Conservation (phyloP, 2,113 vertebrate genomes). For the Piprites chloris region DNA sequence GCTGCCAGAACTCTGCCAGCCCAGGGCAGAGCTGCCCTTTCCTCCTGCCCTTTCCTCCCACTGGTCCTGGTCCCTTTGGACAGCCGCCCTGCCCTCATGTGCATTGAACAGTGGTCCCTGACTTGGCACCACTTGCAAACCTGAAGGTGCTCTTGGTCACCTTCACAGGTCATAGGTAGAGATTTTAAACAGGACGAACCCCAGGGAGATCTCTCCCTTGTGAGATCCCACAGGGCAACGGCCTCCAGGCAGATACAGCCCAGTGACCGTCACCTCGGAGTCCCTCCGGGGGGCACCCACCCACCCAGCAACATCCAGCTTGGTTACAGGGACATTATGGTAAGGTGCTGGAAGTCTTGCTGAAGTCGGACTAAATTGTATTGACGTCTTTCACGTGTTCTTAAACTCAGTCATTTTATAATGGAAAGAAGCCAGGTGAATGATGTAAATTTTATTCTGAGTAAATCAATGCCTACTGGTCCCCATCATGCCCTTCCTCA, state of each 20-base stretch:
- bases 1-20: not conserved
- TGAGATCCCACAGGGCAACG: not conserved
- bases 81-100: not conserved
- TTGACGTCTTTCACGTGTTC: no score
- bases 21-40: not conserved
- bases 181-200: not conserved
- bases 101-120: not conserved
- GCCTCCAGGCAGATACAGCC: accelerated
- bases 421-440: not conserved
- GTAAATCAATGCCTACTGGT: not conserved
- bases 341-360: no score
- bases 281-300: accelerated
- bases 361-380: not conserved
- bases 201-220: not conserved
- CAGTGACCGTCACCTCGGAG: not conserved
- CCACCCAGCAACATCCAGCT: no score
- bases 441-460: not conserved
- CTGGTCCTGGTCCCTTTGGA: no score
- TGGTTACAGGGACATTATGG: no score
- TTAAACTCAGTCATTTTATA: no score
- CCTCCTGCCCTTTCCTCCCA: not conserved
- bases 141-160: not conserved
- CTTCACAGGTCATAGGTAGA: accelerated
- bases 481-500: not conserved
- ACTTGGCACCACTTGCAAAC: not conserved